phyloP scores from a whole-genome alignment of 1,140 invertebrate genomes.

The Pseudoatta argentina region DNA sequence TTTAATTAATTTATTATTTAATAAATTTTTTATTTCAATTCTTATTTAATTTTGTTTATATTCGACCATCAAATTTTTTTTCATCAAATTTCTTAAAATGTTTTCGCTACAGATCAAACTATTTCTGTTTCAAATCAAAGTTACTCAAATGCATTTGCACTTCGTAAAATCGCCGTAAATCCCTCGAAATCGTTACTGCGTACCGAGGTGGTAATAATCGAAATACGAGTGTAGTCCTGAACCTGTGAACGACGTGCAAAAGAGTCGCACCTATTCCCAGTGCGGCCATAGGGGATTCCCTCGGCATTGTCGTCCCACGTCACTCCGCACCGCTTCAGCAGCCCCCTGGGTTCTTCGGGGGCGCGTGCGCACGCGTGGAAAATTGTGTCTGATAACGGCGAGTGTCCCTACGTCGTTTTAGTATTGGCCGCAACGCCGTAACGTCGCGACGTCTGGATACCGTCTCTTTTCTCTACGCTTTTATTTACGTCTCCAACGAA shows the following conservation, averaged over 20 bases:
- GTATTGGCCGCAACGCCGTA: constrained; percentile 78
- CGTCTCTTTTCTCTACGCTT: background rate
- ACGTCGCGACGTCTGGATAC: constrained; percentile 71
- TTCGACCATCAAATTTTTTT: background rate
- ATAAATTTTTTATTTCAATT: background rate
- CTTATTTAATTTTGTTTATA: constrained; percentile 1
- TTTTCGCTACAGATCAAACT: background rate
- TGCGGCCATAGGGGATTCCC: constrained; percentile 64
- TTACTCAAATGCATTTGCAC: background rate
- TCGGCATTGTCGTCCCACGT: constrained; percentile 43
- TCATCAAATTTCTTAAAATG: background rate
- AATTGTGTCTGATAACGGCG: constrained; percentile 78
- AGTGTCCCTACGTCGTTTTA: constrained; percentile 71
- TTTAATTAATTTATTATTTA: background rate
- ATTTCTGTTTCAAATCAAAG: constrained; percentile 27
- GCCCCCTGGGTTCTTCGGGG: constrained; percentile 51
- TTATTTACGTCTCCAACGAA: constrained; percentile 19
- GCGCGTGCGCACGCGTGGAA: constrained; percentile 73
- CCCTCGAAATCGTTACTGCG: background rate
- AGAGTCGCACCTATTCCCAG: constrained; percentile 74
- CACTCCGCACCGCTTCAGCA: constrained; percentile 17
- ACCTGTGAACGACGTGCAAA: constrained; percentile 43
- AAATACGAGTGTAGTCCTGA: constrained; percentile 12
- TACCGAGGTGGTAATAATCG: constrained; percentile 56
- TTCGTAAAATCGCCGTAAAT: constrained; percentile 4